Percentiles rank a stretch among this genome's conserved stretches.
Evolutionary conservation across 2,888 invertebrate genomes (phyloP).

Genomic region (Timema podura): DNA sequence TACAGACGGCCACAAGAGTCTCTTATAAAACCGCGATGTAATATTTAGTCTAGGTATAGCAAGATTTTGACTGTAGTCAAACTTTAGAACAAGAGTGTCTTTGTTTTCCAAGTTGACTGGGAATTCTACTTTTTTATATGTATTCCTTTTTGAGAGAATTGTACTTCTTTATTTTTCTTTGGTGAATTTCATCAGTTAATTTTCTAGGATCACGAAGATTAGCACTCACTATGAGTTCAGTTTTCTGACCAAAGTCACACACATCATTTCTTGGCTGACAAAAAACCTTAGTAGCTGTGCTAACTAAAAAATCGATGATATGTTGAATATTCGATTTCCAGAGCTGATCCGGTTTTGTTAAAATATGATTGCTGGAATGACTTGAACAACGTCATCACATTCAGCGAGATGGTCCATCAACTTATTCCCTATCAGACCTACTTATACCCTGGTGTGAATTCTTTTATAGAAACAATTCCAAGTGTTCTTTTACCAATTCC

Average conservation of each 20-base stretch:
- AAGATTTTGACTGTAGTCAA: neutral
- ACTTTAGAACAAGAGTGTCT: neutral
- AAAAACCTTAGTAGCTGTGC: neutral
- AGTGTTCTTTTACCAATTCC: neutral
- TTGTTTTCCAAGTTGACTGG: neutral
- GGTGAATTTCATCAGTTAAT: neutral
- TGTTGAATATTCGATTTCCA: neutral
- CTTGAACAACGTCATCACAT: neutral
- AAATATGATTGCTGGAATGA: neutral
- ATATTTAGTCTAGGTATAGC: neutral
- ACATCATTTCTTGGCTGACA: neutral
- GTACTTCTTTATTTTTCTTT: constrained; percentile 1
- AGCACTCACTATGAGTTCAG: neutral
- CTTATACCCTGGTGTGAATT: neutral
- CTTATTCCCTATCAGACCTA: neutral
- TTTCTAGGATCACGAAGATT: neutral
- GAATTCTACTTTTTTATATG: neutral
- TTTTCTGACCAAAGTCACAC: neutral
- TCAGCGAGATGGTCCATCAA: neutral
- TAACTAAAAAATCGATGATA: neutral
- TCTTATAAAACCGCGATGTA: neutral
- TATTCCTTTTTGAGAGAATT: neutral
- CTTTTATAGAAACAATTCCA: neutral
- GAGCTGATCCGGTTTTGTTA: neutral
- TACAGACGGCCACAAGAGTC: constrained; percentile 1